Evolutionary conservation across 2,113 vertebrate genomes (phyloP), one percentile per base, ranked within the genome.

Genomic region (Arvicanthis niloticus): DNA sequence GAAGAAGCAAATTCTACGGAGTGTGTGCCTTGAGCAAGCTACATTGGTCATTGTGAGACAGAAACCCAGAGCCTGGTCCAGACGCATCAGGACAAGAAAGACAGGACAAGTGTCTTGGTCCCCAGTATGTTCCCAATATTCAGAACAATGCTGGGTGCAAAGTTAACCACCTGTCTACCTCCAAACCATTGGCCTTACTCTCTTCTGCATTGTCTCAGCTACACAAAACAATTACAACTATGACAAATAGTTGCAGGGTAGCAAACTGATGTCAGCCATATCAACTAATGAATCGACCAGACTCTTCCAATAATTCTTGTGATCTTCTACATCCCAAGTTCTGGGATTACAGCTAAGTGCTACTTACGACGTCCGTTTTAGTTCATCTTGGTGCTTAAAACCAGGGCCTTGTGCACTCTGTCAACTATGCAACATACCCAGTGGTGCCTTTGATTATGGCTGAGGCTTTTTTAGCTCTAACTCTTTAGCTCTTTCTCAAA

Each of bases 11-110:
- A 60, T 34, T 60, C 24, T 1, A 19, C 3, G 12, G 51, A 15
- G 45, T 60, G 31, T 92, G 34, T 34, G 7, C n/a, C 37, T 86
- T 60, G 37, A 86, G 65, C 31, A 76, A 88, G 26, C 26, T 93
- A 1, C 58, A 45, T 42, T 34, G 84, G 53, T 80, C 51, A 67
- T 0, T 37, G 26, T 89, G 58, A 88, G 31, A 24, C 48, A 37
- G 85, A 92, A 92, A 96, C 73, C 85, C 78, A 29, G 70, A 92
- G 56, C 22, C n/a, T 77, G 48, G 15, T 76, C 42, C 40, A 92
- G 40, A 42, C 1, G 82, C 42, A 42, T 82, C 24, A 37, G n/a
- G 6, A 22, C 72, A 80, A 67, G 70, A 40, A 73, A 40, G 6
- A 22, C 72, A 80, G 60, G 70, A 40, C 40, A 40, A 87, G 29